These are phyloP conservation scores for Buteo buteo DNA, from an alignment of 2,113 vertebrate species.

Conservation along the genomic window DNA sequence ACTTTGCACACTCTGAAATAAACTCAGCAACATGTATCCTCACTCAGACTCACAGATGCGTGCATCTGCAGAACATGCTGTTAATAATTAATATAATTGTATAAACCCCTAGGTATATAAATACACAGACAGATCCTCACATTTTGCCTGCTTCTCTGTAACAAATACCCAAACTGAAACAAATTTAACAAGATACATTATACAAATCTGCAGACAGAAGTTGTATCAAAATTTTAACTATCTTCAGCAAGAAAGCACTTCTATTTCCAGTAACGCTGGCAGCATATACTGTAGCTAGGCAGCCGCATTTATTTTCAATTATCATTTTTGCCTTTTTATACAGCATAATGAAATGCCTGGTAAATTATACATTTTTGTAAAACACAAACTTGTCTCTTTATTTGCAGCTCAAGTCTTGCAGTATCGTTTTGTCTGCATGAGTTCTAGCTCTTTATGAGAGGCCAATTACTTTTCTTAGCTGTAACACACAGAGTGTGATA, in stretches of 20 bases:
- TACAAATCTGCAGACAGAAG: constrained; percentile 46
- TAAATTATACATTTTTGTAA: constrained; percentile 63
- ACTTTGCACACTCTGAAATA: neutral
- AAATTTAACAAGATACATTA: constrained; percentile 55
- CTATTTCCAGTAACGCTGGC: constrained; percentile 58
- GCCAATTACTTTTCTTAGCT: constrained; percentile 18
- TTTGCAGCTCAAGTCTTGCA: constrained; percentile 48
- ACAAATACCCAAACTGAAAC: constrained; percentile 52
- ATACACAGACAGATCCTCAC: constrained; percentile 24
- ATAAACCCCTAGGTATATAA: constrained; percentile 4
- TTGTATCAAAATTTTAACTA: constrained; percentile 55
- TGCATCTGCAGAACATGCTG: neutral
- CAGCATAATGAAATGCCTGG: constrained; percentile 61
- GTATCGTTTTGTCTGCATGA: constrained; percentile 45
- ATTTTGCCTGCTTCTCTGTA: constrained; percentile 16
- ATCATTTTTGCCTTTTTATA: constrained; percentile 63
- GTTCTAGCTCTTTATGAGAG: constrained; percentile 49
- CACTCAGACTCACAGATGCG: neutral
- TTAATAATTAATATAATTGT: constrained; percentile 42
- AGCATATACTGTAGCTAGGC: constrained; percentile 49
- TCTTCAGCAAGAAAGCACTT: constrained; percentile 43
- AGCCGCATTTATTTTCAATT: constrained; percentile 66
- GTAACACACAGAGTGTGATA: neutral
- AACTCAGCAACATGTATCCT: neutral
- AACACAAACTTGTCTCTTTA: constrained; percentile 57